Evolutionary conservation across 2,113 vertebrate genomes (phyloP).

Genomic region (Pionites leucogaster): DNA sequence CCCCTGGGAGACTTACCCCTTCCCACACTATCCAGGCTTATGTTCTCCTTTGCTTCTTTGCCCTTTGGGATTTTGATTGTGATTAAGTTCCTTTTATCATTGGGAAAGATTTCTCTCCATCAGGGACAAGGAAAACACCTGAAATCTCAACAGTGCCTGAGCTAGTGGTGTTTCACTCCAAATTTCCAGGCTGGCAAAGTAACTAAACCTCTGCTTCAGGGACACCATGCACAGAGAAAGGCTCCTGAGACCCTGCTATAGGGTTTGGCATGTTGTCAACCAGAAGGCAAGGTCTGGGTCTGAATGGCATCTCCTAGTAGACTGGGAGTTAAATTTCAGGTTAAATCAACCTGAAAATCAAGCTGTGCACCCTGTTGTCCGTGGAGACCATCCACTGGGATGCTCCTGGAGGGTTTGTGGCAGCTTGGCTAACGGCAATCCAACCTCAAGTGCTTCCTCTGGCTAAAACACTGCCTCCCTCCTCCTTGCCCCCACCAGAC

Average conservation of each 20-base stretch:
- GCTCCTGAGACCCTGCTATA: background rate
- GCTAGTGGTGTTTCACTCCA: background rate
- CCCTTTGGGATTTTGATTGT: background rate
- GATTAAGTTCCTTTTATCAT: background rate
- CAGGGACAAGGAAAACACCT: background rate
- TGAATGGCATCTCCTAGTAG: background rate
- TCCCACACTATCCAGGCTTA: background rate
- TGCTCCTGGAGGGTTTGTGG: background rate
- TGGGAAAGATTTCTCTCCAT: accelerated
- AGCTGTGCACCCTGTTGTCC: accelerated
- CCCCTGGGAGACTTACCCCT: background rate
- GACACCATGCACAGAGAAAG: background rate
- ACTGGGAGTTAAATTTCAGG: accelerated
- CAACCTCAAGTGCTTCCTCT: constrained; percentile 5
- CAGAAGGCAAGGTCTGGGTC: background rate
- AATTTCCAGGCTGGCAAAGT: background rate
- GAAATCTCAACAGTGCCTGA: background rate
- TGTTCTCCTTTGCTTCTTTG: background rate
- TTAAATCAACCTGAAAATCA: background rate
- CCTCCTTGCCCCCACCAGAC: background rate
- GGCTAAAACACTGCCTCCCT: constrained; percentile 13
- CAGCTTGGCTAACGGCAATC: constrained; percentile 29
- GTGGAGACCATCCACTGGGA: background rate
- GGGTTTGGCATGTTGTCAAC: background rate
- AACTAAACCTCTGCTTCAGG: background rate